Conservation (phyloP, 2,797 vertebrate species). For the Vireo griseus region DNA sequence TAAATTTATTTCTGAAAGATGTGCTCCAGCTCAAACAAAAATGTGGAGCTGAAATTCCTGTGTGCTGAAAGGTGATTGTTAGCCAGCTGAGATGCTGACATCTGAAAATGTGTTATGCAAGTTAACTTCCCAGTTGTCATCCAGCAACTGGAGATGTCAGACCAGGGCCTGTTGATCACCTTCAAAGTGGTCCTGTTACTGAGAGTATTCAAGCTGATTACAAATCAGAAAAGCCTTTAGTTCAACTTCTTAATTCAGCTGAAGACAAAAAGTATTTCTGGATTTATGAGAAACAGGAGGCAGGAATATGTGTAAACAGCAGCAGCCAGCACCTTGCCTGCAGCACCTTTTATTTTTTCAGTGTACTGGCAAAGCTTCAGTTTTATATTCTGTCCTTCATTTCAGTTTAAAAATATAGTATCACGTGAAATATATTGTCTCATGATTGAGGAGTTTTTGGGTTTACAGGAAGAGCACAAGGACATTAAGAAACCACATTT, state of each 20-base stretch:
- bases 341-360: slow-evolving; percentile 15
- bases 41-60: background rate
- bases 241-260: slow-evolving; percentile 4
- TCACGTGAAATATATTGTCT: background rate
- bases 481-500: background rate
- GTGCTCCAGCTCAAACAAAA: background rate
- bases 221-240: background rate
- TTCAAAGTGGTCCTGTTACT: background rate
- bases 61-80: background rate
- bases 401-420: background rate
- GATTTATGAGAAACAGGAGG: background rate
- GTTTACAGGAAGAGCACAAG: background rate
- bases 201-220: background rate
- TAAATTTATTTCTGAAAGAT: background rate
- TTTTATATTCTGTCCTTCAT: background rate
- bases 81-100: background rate
- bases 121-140: background rate
- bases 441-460: background rate
- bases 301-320: background rate
- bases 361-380: background rate
- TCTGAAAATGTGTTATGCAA: background rate
- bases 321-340: slow-evolving; percentile 25
- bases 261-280: background rate
- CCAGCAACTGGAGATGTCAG: background rate
- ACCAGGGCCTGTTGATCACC: background rate